These are phyloP conservation scores for Epinotia brunnichana DNA, from an alignment of 2,888 invertebrate genomes.

Conservation along the genomic window DNA sequence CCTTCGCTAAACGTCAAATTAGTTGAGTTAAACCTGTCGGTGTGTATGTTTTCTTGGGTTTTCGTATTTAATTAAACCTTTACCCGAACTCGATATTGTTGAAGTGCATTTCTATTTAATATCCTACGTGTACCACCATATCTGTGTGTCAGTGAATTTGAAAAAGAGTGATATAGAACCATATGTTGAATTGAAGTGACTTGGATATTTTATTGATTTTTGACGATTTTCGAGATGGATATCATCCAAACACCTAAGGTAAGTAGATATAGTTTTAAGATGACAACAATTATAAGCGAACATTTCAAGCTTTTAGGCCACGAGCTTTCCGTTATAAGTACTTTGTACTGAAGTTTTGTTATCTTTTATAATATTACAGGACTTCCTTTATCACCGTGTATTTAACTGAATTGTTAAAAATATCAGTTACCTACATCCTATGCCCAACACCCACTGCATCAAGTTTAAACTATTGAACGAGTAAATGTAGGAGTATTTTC, in stretches of 20 bases:
- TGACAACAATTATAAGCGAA: background rate
- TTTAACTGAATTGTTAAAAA: constrained; percentile 11
- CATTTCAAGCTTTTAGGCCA: background rate
- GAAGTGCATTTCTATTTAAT: constrained; percentile 42
- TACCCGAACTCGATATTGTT: background rate
- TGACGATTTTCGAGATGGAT: constrained; percentile 66
- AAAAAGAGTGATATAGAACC: constrained; percentile 39
- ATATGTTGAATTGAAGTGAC: constrained; percentile 55
- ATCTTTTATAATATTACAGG: constrained; percentile 4
- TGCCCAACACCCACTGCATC: background rate
- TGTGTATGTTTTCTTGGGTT: constrained; percentile 42
- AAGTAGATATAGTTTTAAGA: constrained; percentile 60
- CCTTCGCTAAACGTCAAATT: constrained; percentile 41
- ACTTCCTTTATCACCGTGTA: constrained; percentile 24
- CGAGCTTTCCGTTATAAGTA: background rate
- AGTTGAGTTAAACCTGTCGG: constrained; percentile 9
- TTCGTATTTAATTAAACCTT: background rate
- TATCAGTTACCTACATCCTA: background rate
- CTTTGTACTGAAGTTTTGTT: background rate
- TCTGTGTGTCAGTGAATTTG: constrained; percentile 21
- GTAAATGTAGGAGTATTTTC: background rate
- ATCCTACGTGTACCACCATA: constrained; percentile 40
- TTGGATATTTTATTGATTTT: constrained; percentile 70
- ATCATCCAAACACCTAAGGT: constrained; percentile 78
- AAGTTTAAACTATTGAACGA: background rate